Base-by-base conservation (phyloP, 2,797 vertebrate species). In the Yasuhikotakia modesta region DNA sequence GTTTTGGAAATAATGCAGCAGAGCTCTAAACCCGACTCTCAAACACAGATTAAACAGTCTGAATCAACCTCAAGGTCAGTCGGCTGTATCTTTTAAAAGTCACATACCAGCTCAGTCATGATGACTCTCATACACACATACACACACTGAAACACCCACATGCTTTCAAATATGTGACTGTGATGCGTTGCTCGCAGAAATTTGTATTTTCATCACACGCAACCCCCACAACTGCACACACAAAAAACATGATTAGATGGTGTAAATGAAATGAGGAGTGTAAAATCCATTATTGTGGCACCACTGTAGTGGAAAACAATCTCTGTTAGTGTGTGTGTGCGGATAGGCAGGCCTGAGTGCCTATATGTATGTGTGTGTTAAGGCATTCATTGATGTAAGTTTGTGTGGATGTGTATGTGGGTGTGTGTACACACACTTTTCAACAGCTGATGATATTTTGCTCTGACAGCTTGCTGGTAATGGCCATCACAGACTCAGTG, bases 31-130 rank as follows among this genome's bases (percentile, higher is more conserved):
- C 76, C 48, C 24, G 10, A 78, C 48, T 68, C 79, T n/a, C 35
- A 39, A 27, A 60, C 61, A 22, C 45, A 69, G 80, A 80, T 79
- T 76, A 80, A 79, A 72, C 35, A 63, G 78, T 80, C 75, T 78
- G 27, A 76, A 82, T 79, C 72, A 67, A 83, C 82, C 79, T 80
- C 39, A 61, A 73, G 79, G 78, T 82, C 78, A 76, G 32, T 27
- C 17, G 45, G 21, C 66, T 60, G 46, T 61, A 55, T 50, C 13
- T 53, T 67, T n/a, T 35, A 50, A 76, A 82, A 72, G 61, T 70
- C 63, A 19, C 66, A 32, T 52, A 7, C 52, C 12, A 45, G 22
- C 50, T 66, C 52, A 70, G 50, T 73, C 43, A 27, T 35, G 17
- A 43, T 35, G n/a, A 52, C n/a, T 55, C 48, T 12, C 50, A 16